phyloP scores from a whole-genome alignment of 1,140 invertebrate species.

The Dolichoris vasculosae region DNA sequence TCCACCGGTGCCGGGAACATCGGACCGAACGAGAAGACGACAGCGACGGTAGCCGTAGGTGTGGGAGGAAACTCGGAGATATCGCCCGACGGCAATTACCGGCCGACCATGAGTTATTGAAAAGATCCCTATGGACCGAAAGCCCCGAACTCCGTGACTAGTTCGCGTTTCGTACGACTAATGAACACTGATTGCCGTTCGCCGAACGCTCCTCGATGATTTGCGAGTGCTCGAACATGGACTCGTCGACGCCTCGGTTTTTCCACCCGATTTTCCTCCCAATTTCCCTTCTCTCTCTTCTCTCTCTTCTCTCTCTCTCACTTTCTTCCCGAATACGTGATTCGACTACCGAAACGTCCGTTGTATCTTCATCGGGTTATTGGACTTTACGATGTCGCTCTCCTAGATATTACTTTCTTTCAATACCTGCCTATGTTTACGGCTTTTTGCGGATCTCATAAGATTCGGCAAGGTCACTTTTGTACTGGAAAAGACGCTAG shows the following conservation, averaged over 20 bases:
- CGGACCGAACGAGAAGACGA: background rate
- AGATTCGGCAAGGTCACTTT: slow-evolving; percentile 37
- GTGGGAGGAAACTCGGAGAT: slow-evolving; percentile 60
- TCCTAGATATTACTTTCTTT: slow-evolving; percentile 53
- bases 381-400: slow-evolving; percentile 49
- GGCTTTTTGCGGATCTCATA: slow-evolving; percentile 46
- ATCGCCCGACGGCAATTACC: slow-evolving; percentile 71
- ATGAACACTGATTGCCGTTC: slow-evolving; percentile 74
- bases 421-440: slow-evolving; percentile 53
- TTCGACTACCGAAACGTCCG: slow-evolving; percentile 38
- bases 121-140: slow-evolving; percentile 69
- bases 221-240: slow-evolving; percentile 56
- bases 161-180: slow-evolving; percentile 63
- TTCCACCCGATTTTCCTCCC: background rate
- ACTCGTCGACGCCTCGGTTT: background rate
- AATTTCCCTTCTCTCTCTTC: slow-evolving; percentile 12
- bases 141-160: slow-evolving; percentile 49
- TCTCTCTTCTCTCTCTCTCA: slow-evolving; percentile 23
- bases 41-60: slow-evolving; percentile 26
- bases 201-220: slow-evolving; percentile 65
- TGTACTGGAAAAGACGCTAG: background rate
- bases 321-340: slow-evolving; percentile 43
- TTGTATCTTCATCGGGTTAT: slow-evolving; percentile 48
- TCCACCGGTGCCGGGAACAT: slow-evolving; percentile 50
- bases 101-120: slow-evolving; percentile 73